Evolutionary conservation across 2,888 invertebrate genomes (phyloP), one percentile per base, ranked within the genome.

Genomic region (Macaria notata): DNA sequence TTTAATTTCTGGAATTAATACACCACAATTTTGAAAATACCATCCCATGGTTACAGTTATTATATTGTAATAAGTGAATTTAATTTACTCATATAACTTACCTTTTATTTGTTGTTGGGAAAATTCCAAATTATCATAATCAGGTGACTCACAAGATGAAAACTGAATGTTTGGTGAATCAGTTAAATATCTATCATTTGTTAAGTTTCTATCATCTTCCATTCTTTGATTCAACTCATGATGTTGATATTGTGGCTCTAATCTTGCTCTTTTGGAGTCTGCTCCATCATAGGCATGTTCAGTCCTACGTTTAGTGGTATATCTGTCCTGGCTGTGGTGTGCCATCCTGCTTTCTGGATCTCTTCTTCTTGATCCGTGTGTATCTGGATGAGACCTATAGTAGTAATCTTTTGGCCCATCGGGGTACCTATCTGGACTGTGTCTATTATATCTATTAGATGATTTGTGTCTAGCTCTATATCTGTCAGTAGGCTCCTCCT

Each of bases 101-200:
- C 88, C 88, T 83, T 63, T 84, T 29, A 80, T 49, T 56, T 73
- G 73, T 49, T 75, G 66, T 46, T 51, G 42, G 48, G 59, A 8
- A 48, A 63, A 43, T 41, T 80, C 78, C 49, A 63, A 49, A 50
- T 75, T 46, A 52, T 68, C 57, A 63, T 77, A 76, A 69, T 88
- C 89, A 48, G 89, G 89, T 4, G 89, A 88, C 65, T 84, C 84
- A 53, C 87, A 87, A 50, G 83, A 79, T 30, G 67, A 65, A 43
- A 64, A 61, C 45, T 78, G 71, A 38, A 66, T 54, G 43, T 74
- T 69, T 49, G 64, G 52, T 7, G 67, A 57, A 49, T 62, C 59
- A n/a, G 62, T 54, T 19, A 55, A 41, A 39, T 58, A 46, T 29
- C 31, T 54, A 3, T 43, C 46, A 3, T 49, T 36, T 7, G 44